A percentile compares a stretch with the other conserved stretches of the same genome.
Evolutionary conservation across 2,888 invertebrate genomes (phyloP).

Genomic region (Drosophila anomalipes): DNA sequence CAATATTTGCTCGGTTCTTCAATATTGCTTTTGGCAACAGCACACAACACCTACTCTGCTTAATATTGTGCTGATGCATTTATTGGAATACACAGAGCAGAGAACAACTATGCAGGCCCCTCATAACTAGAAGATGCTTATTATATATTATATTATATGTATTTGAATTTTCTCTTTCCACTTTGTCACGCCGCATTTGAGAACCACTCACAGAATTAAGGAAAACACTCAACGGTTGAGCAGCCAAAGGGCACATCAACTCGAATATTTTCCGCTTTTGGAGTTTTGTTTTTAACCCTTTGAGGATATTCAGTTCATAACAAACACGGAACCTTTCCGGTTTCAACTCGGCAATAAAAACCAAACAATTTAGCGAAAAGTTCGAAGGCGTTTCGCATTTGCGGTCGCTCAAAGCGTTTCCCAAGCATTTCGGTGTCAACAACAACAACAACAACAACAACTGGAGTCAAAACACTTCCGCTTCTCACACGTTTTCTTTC

Average conservation of each 20-base stretch:
- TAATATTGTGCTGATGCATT: constrained; percentile 9
- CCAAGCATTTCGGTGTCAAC: constrained; percentile 49
- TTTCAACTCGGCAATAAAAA: constrained; percentile 44
- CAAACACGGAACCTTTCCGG: constrained; percentile 55
- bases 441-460: constrained; percentile 41
- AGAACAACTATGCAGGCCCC: constrained; percentile 11
- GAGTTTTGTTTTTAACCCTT: constrained; percentile 41
- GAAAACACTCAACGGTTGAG: constrained; percentile 42
- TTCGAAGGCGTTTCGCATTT: constrained; percentile 57
- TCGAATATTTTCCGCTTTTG: constrained; percentile 45
- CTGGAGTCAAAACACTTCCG: constrained; percentile 59
- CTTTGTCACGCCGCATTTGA: constrained; percentile 8
- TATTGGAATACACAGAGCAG: neutral
- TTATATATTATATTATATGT: neutral
- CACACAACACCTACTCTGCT: constrained; percentile 8
- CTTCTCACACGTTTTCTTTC: constrained; percentile 65
- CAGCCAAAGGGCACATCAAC: constrained; percentile 55
- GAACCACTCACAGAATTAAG: constrained; percentile 25
- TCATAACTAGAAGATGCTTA: neutral
- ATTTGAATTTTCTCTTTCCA: neutral
- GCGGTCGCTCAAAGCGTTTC: constrained; percentile 58
- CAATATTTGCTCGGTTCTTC: constrained; percentile 40
- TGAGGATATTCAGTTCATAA: constrained; percentile 26
- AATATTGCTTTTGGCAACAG: constrained; percentile 28
- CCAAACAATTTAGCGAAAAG: constrained; percentile 49